Evolutionary conservation across 2,113 vertebrate genomes (phyloP).

Genomic region (Anoplopoma fimbria): DNA sequence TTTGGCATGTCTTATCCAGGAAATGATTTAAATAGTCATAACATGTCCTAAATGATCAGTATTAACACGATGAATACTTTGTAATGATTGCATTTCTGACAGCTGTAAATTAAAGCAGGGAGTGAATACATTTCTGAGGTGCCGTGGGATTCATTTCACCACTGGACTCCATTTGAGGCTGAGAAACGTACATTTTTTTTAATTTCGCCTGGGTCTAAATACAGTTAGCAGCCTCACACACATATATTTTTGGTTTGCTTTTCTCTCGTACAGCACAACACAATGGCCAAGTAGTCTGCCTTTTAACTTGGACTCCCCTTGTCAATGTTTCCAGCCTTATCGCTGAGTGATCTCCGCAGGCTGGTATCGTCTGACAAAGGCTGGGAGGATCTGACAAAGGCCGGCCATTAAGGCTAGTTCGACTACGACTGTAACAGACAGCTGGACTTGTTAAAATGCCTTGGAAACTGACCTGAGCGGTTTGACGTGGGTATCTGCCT

Average conservation of each 20-base stretch:
- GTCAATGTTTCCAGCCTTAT: conserved; percentile 37
- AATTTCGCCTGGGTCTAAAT: neutral
- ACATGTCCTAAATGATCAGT: neutral
- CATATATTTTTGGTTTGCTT: neutral
- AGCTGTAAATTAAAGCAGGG: neutral
- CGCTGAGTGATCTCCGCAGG: conserved; percentile 37
- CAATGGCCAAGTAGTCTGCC: neutral
- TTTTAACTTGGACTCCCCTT: conserved; percentile 21
- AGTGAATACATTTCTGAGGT: too few relatives aligned
- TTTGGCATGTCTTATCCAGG: neutral
- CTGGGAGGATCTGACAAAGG: conserved; percentile 62
- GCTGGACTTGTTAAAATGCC: conserved; percentile 66
- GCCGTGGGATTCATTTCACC: too few relatives aligned
- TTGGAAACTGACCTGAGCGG: conserved; percentile 43
- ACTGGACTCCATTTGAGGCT: neutral
- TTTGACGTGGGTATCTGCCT: conserved; percentile 47
- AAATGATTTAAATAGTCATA: neutral
- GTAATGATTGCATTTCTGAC: neutral
- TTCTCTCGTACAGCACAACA: conserved; percentile 27
- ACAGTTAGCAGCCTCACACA: neutral
- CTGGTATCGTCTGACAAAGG: conserved; percentile 48
- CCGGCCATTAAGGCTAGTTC: conserved; percentile 63
- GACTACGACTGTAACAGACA: conserved; percentile 62
- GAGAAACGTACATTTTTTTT: neutral
- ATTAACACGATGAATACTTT: neutral